Evolutionary conservation across 2,888 invertebrate genomes (phyloP), one percentile per base, ranked within the genome.

Genomic region (Meteorus cinctellus): DNA sequence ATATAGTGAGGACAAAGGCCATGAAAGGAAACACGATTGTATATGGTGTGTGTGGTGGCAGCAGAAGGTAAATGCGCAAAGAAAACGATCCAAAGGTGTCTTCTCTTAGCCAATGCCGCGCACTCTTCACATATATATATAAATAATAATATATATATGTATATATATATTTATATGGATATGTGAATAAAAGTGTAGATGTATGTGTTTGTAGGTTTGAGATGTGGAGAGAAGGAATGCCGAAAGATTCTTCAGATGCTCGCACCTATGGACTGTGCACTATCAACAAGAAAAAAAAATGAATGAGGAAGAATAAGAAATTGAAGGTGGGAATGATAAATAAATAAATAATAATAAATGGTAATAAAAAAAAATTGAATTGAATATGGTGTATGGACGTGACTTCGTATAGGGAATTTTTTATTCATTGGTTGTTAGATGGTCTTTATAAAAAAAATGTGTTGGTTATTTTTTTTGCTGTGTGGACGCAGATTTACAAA

Each of bases 221-320:
- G 69, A 70, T 41, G 41, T 41, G 63, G 59, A 72, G 76, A 63
- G 59, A 68, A 68, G 68, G 72, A 76, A 76, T 76, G 76, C 76
- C 76, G 76, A 76, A 71, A 72, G 72, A 76, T 67, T 67, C 67
- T 45, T 73, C 29, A 34, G 14, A 72, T 60, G 16, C 70, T 71
- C 71, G 62, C 71, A 72, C 71, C 62, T 48, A 70, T 62, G 41
- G 29, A 34, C 34, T 45, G n/a, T 48, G n/a, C 48, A 48, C 16
- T n/a, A 48, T 48, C n/a, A 48, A 4, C 16, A 72, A 31, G 27
- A 60, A 1, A 24, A 36, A 59, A 45, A 10, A 67, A 67, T 34
- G 12, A 34, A 66, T 16, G 24, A 19, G 41, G 36, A 8, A 66
- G 41, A 41, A 8, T 34, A 4, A 8, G 8, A 2, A 34, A 34